phyloP scores from a whole-genome alignment of 2,888 invertebrate species.

The Hartigia nigra region DNA sequence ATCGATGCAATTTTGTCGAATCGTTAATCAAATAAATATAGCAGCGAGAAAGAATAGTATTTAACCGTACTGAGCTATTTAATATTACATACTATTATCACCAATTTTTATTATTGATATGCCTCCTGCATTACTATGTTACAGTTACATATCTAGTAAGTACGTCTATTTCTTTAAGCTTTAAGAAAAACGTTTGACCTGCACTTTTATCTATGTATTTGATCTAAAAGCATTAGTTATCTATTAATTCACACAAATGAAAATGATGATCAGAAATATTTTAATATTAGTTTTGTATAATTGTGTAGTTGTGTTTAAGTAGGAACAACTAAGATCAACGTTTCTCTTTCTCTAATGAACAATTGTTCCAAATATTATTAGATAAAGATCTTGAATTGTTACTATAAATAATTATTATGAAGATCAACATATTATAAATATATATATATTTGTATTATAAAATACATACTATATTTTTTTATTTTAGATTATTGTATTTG shows the following conservation, averaged over 20 bases:
- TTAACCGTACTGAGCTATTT: neutral
- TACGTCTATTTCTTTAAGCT: neutral
- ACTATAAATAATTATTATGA: neutral
- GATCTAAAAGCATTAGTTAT: neutral
- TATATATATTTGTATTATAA: neutral
- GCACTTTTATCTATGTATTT: neutral
- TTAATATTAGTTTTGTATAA: neutral
- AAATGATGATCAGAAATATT: neutral
- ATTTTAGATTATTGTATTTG: neutral
- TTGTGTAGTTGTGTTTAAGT: neutral
- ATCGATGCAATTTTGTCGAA: slow-evolving; percentile 44
- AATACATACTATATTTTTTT: neutral
- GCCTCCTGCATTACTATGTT: no score
- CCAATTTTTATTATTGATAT: neutral
- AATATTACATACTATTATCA: neutral
- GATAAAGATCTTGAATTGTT: neutral
- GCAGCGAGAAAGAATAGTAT: neutral
- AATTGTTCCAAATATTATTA: neutral
- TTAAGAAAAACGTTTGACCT: neutral
- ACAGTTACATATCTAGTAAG: no score
- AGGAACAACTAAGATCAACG: neutral
- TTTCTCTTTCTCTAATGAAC: neutral
- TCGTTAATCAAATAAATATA: neutral
- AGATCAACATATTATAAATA: neutral
- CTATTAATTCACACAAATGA: neutral